Conservation (phyloP, 2,113 vertebrate genomes). For the Semnornis frantzii region DNA sequence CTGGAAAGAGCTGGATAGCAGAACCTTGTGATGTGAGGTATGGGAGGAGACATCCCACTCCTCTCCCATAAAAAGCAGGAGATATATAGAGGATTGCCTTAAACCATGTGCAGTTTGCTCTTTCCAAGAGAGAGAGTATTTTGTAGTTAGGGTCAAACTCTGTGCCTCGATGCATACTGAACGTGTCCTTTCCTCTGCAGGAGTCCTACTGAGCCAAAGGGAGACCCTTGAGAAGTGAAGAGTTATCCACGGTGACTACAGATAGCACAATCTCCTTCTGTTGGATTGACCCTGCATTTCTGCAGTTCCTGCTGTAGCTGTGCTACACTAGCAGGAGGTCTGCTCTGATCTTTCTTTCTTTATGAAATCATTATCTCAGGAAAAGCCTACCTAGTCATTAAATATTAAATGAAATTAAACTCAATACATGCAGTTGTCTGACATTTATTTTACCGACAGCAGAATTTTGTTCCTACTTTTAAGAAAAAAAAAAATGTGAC, state of each 20-base stretch:
- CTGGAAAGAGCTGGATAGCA: not conserved
- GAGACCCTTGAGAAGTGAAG: not conserved
- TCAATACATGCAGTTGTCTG: slow-evolving; percentile 28
- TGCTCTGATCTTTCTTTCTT: slow-evolving; percentile 44
- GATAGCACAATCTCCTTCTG: not conserved
- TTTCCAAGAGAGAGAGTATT: not conserved
- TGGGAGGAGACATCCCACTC: not conserved
- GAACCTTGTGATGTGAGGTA: not conserved
- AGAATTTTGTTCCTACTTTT: slow-evolving; percentile 36
- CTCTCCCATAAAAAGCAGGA: not conserved
- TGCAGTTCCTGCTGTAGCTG: slow-evolving; percentile 8
- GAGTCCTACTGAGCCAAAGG: not conserved
- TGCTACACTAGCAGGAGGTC: slow-evolving; percentile 32
- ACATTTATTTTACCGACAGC: slow-evolving; percentile 20
- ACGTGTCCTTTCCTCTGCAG: not conserved
- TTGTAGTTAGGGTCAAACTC: not conserved
- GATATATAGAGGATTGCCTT: not conserved
- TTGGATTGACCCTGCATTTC: not conserved
- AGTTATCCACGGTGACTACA: not conserved
- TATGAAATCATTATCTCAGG: slow-evolving; percentile 40
- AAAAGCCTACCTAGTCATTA: slow-evolving; percentile 47
- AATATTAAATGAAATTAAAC: slow-evolving; percentile 62
- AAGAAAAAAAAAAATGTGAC: not conserved
- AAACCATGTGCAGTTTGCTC: not conserved
- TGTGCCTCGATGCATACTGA: not conserved